phyloP scores from a whole-genome alignment of 2,113 vertebrate genomes.

The Rallus limicola region DNA sequence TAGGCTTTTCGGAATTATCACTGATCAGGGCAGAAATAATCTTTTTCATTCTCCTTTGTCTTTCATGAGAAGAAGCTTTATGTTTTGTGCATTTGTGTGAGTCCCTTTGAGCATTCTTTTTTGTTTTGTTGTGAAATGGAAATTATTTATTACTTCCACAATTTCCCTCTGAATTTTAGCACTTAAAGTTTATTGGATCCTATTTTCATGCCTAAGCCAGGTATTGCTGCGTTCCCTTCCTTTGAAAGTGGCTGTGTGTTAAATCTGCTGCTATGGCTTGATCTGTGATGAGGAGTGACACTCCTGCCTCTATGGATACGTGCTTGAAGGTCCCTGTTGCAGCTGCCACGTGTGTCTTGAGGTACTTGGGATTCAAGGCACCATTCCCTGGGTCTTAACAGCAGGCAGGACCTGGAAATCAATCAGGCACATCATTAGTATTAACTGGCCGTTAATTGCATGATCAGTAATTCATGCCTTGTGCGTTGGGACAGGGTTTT shows the following conservation, averaged over 20 bases:
- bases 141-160: background rate
- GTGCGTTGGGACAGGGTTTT: background rate
- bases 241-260: background rate
- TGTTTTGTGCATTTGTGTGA: background rate
- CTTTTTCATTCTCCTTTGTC: background rate
- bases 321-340: background rate
- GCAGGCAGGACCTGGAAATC: background rate
- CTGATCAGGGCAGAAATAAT: background rate
- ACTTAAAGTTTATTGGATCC: conserved; percentile 6
- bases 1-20: background rate
- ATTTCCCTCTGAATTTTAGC: background rate
- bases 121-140: conserved; percentile 7
- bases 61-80: background rate
- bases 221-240: background rate
- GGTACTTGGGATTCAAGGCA: background rate
- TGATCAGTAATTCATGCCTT: background rate
- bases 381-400: background rate
- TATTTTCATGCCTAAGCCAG: background rate
- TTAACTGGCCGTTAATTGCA: background rate
- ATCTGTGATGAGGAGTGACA: background rate
- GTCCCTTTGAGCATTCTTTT: background rate
- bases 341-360: background rate
- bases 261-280: background rate
- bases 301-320: background rate
- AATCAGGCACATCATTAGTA: background rate